A percentile compares a stretch with the other conserved stretches of the same genome.
Conservation (phyloP, 37 sponge, comb jelly and placozoan genomes). For the Corticium candelabrum region DNA sequence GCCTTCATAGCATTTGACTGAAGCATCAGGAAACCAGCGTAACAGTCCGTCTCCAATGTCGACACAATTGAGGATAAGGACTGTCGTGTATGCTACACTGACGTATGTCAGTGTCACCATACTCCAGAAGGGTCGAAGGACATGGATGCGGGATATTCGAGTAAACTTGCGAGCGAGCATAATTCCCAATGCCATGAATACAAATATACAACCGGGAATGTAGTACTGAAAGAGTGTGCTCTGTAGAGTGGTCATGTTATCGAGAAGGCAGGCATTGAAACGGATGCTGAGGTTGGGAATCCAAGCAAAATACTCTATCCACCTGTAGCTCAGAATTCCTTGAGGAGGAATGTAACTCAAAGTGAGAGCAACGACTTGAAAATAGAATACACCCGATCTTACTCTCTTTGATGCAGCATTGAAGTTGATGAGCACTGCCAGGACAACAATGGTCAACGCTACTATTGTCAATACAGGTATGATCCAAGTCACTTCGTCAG, state of each 20-base stretch:
- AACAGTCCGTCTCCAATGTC: background rate
- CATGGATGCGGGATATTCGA: background rate
- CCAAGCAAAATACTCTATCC: background rate
- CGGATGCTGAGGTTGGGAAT: background rate
- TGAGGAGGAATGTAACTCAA: background rate
- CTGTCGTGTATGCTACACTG: background rate
- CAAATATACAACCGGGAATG: background rate
- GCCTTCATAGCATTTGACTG: background rate
- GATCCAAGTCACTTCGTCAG: background rate
- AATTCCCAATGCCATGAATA: background rate
- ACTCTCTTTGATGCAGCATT: background rate
- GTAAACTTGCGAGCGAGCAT: background rate
- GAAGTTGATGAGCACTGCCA: background rate
- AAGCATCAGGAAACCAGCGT: background rate
- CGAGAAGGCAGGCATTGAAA: background rate
- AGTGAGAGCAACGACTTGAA: background rate
- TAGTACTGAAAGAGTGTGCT: background rate
- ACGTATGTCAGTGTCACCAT: background rate
- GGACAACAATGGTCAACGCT: background rate
- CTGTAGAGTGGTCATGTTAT: background rate
- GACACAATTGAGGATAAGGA: background rate
- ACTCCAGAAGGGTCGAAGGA: slow-evolving; percentile 1
- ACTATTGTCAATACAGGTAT: background rate
- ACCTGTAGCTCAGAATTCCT: background rate
- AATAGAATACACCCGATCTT: background rate